Percentiles rank a stretch among this genome's conserved stretches.
Evolutionary conservation across 2,888 invertebrate species (phyloP).

Genomic region (Plagiodera versicolora): DNA sequence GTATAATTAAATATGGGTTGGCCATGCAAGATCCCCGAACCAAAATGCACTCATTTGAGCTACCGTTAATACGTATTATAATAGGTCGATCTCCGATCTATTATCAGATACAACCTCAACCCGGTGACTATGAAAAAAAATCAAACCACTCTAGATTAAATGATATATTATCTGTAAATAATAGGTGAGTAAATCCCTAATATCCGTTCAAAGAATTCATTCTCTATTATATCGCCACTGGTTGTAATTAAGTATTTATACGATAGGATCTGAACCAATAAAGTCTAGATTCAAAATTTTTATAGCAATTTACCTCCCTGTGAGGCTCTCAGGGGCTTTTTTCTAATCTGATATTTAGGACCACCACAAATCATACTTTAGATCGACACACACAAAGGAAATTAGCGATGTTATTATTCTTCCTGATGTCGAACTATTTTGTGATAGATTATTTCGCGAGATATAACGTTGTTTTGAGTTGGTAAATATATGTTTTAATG

Average conservation of each 20-base stretch:
- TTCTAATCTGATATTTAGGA: constrained; percentile 33
- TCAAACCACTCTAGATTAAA: constrained; percentile 27
- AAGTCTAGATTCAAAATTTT: constrained; percentile 48
- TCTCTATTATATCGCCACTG: constrained; percentile 41
- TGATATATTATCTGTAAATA: constrained; percentile 33
- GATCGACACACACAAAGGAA: not conserved
- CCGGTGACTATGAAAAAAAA: constrained; percentile 23
- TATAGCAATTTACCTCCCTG: constrained; percentile 45
- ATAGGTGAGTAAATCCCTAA: constrained; percentile 30
- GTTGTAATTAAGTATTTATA: constrained; percentile 49
- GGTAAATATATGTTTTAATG: not conserved
- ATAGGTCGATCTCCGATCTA: constrained; percentile 14
- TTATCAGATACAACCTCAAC: constrained; percentile 18
- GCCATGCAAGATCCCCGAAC: not conserved
- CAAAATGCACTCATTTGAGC: constrained; percentile 8
- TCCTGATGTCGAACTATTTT: constrained; percentile 14
- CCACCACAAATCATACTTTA: constrained; percentile 24
- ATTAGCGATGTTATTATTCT: not conserved
- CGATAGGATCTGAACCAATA: constrained; percentile 47
- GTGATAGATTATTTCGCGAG: not conserved
- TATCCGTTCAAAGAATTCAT: constrained; percentile 29
- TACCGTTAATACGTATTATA: constrained; percentile 18
- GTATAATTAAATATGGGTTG: not conserved
- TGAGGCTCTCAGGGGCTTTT: constrained; percentile 27
- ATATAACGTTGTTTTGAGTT: not conserved